These are phyloP conservation scores for Globodera rostochiensis DNA, from an alignment of 1,140 invertebrate genomes.

Conservation along the genomic window DNA sequence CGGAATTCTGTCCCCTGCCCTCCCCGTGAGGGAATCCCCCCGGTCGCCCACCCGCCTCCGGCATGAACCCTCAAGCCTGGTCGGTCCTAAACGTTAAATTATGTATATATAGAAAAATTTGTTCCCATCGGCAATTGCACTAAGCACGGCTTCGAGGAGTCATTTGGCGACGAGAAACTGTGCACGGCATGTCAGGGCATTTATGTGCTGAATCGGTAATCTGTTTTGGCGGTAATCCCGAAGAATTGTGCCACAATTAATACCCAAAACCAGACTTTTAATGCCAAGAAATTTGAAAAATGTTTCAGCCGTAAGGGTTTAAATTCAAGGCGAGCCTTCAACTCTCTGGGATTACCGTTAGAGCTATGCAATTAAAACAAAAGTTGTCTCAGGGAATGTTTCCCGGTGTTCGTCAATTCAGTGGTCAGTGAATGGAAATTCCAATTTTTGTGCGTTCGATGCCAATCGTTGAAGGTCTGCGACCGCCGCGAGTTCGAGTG, in stretches of 20 bases:
- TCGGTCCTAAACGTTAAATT: neutral
- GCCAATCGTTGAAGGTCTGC: conserved; percentile 9
- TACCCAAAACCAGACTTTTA: too few species aligned
- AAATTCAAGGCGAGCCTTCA: too few species aligned
- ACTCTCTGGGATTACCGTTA: too few species aligned
- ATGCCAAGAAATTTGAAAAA: too few species aligned
- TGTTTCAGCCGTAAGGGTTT: too few species aligned
- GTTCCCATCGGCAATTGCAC: conserved; percentile 33
- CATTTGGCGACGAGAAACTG: conserved; percentile 18
- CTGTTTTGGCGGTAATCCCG: too few species aligned
- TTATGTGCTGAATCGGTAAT: conserved; percentile 19
- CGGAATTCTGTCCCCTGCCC: neutral
- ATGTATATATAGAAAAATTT: conserved; percentile 15
- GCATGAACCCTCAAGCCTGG: too few species aligned
- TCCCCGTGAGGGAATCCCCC: neutral
- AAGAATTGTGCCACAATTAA: too few species aligned
- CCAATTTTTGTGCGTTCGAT: neutral
- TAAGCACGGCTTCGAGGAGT: conserved; percentile 24
- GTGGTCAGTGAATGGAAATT: conserved; percentile 11
- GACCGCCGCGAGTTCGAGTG: conserved; percentile 23
- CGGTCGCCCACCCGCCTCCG: too few species aligned
- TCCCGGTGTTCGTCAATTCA: conserved; percentile 33
- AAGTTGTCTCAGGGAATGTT: conserved; percentile 10
- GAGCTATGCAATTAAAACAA: too few species aligned
- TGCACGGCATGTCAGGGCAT: conserved; percentile 36